phyloP scores from a whole-genome alignment of 2,888 invertebrate species.

The Adela reaumurella region DNA sequence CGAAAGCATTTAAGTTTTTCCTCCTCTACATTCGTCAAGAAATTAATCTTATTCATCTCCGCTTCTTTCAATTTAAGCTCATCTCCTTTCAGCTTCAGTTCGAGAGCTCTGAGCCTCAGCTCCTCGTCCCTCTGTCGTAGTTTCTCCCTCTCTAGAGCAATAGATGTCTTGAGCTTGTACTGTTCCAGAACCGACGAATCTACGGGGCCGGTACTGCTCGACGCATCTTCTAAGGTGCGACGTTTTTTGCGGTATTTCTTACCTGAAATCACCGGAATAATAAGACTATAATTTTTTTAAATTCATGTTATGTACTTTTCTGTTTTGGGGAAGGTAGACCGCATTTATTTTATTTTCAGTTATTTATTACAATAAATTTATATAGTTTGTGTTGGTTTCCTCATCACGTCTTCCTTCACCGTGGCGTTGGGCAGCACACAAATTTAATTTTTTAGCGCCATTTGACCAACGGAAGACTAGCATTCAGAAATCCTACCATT shows the following conservation, averaged over 20 bases:
- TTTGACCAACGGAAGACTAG: no score
- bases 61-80: slow-evolving; percentile 23
- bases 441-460: no score
- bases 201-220: neutral
- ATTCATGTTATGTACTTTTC: no score
- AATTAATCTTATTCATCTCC: slow-evolving; percentile 26
- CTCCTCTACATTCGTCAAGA: slow-evolving; percentile 23
- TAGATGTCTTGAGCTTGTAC: neutral
- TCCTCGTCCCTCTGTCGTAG: slow-evolving; percentile 22
- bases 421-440: no score
- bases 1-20: slow-evolving; percentile 24
- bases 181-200: neutral
- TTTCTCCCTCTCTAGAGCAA: slow-evolving; percentile 19
- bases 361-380: no score
- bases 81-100: slow-evolving; percentile 23
- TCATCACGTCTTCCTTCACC: no score
- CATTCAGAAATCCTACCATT: no score
- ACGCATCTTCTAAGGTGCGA: neutral
- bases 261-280: no score
- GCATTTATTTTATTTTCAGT: no score
- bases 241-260: neutral
- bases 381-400: no score
- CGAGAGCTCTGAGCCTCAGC: slow-evolving; percentile 21
- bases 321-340: no score
- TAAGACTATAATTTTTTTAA: no score